These are phyloP conservation scores for Drosophila parabipectinata DNA, from an alignment of 1,140 invertebrate genomes.

Conservation along the genomic window DNA sequence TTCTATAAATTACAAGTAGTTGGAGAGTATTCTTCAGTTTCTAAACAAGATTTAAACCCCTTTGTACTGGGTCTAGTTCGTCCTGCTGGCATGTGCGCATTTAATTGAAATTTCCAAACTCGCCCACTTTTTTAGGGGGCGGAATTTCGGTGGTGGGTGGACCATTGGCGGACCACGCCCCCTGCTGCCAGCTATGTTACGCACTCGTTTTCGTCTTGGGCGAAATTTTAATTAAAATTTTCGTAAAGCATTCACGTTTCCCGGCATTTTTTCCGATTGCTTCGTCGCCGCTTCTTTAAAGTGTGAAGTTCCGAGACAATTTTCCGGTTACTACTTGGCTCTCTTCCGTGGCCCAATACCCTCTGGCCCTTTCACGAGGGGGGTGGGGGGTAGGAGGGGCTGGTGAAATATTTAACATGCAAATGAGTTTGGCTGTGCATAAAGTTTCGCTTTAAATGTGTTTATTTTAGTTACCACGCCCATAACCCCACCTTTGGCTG, in stretches of 20 bases:
- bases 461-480: slow-evolving; percentile 80
- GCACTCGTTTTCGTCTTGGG: slow-evolving; percentile 61
- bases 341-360: not conserved
- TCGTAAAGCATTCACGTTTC: slow-evolving; percentile 58
- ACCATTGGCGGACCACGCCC: slow-evolving; percentile 28
- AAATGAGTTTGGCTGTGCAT: slow-evolving; percentile 82
- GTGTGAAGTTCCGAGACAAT: slow-evolving; percentile 74
- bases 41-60: slow-evolving; percentile 11
- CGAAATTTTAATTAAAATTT: slow-evolving; percentile 80
- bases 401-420: slow-evolving; percentile 81
- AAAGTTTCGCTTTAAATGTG: slow-evolving; percentile 82
- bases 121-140: slow-evolving; percentile 45
- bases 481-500: not conserved
- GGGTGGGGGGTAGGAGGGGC: not conserved
- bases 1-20: not conserved
- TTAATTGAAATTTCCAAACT: slow-evolving; percentile 78
- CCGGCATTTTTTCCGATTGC: slow-evolving; percentile 43
- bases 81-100: slow-evolving; percentile 77
- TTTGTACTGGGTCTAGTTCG: slow-evolving; percentile 33
- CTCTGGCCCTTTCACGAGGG: slow-evolving; percentile 1
- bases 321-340: slow-evolving; percentile 36
- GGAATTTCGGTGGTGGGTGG: not conserved
- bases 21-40: slow-evolving; percentile 6
- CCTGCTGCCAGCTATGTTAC: slow-evolving; percentile 34
- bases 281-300: slow-evolving; percentile 54